Base-by-base conservation (phyloP, 2,888 invertebrate genomes). In the Cosmorhoe ocellata region DNA sequence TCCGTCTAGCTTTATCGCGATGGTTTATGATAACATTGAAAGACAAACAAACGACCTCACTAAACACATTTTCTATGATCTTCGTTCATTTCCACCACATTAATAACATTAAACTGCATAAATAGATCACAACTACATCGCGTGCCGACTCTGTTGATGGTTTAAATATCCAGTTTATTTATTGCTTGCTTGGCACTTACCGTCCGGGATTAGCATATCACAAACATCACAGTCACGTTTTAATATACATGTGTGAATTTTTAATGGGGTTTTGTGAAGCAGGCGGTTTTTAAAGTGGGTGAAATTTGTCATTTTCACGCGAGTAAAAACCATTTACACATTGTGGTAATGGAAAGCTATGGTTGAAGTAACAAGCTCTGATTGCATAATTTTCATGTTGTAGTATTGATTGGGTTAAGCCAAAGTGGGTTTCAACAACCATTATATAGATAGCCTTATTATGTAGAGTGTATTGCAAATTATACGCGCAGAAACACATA, bases 121-220 rank as follows among this genome's bases (percentile, higher is more conserved):
- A 42, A 47, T 46, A 33, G 43, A 47, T 51, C 37, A 37, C 14
- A 12, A 39, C 3, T 18, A 18, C 32, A 36, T 51, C 47, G 51
- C 51, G 52, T 52, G 52, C 39, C 27, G 14, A 12, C 30, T 2
- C 9, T 28, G 63, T 49, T 61, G 61, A 61, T 51, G 55, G 53
- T 51, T 54, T 51, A 56, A 62, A 61, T 52, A 57, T 54, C 42
- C 39, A 11, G 8, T 51, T 61, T 61, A 67, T 67, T 61, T 71
- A 71, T 67, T 52, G 55, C 62, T 58, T 49, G 58, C 58, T 62
- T 64, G 62, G 59, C 71, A 59, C 69, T 60, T 61, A 46, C 60
- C 38, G 34, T 28, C 14, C 13, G 37, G 43, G 45, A 73, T 73
- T 74, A 61, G 69, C 74, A 71, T 69, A 71, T 69, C 66, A 51